Conservation (phyloP, 2,888 invertebrate genomes). For the Lasioglossum villosulum region DNA sequence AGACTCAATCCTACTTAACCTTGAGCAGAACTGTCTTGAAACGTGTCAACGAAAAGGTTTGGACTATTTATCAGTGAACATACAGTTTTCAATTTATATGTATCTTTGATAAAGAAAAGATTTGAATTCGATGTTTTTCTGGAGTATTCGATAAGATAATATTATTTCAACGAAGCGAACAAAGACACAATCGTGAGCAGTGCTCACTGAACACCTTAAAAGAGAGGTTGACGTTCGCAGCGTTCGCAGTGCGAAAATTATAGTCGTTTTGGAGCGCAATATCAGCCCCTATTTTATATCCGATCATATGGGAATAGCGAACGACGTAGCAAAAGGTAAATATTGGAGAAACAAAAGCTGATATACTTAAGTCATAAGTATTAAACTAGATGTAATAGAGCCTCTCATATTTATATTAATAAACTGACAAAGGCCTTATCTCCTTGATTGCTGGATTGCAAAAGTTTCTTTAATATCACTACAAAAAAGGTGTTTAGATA, state of each 20-base stretch:
- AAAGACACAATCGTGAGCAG: background rate
- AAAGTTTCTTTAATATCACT: background rate
- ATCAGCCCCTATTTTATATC: background rate
- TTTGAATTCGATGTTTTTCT: conserved; percentile 19
- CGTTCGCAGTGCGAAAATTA: background rate
- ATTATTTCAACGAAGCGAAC: conserved; percentile 5
- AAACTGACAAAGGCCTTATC: background rate
- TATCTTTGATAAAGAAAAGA: background rate
- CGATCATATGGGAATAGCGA: background rate
- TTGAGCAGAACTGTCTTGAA: background rate
- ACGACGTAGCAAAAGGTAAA: conserved; percentile 9
- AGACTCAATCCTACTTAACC: conserved; percentile 29
- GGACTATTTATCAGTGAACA: background rate
- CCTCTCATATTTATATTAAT: conserved; percentile 1
- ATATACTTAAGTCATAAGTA: background rate
- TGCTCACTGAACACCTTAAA: background rate
- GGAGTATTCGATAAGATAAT: conserved; percentile 42
- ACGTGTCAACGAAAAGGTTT: background rate
- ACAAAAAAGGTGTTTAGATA: background rate
- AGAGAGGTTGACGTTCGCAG: conserved; percentile 7
- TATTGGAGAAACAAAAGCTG: background rate
- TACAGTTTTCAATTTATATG: background rate
- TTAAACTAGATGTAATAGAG: background rate
- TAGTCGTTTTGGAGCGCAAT: conserved; percentile 7
- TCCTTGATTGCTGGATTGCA: background rate